These are phyloP conservation scores for Limnephilus rhombicus DNA, from an alignment of 2,888 invertebrate species.

Conservation along the genomic window DNA sequence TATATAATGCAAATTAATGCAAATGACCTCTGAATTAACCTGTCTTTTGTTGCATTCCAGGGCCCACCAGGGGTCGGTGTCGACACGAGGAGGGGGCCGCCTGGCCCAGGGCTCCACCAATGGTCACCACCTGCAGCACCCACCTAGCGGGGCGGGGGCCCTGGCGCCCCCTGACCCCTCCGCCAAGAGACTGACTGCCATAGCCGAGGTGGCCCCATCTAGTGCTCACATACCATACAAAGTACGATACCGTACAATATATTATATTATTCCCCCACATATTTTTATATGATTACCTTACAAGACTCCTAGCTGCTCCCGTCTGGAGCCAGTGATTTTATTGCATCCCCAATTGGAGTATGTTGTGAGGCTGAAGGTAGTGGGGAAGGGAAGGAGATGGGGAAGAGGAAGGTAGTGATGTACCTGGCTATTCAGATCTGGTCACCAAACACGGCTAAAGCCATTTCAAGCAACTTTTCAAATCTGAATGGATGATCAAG, in stretches of 20 bases:
- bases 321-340: no score
- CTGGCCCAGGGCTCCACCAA: constrained; percentile 53
- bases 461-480: no score
- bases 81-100: constrained; percentile 27
- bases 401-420: no score
- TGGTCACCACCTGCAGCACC: constrained; percentile 67
- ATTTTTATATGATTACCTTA: no score
- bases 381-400: no score
- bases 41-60: constrained; percentile 39
- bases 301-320: no score
- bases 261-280: not conserved
- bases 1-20: not conserved
- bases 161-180: constrained; percentile 69
- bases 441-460: no score
- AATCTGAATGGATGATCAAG: no score
- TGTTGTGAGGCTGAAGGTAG: no score
- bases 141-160: constrained; percentile 63
- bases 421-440: no score
- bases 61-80: constrained; percentile 61
- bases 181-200: constrained; percentile 82
- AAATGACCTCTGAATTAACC: not conserved
- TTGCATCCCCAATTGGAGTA: no score
- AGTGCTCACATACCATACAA: constrained; percentile 86
- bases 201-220: constrained; percentile 83
- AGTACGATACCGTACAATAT: constrained; percentile 69